phyloP scores from a whole-genome alignment of 2,113 vertebrate genomes.

The Osmerus mordax region DNA sequence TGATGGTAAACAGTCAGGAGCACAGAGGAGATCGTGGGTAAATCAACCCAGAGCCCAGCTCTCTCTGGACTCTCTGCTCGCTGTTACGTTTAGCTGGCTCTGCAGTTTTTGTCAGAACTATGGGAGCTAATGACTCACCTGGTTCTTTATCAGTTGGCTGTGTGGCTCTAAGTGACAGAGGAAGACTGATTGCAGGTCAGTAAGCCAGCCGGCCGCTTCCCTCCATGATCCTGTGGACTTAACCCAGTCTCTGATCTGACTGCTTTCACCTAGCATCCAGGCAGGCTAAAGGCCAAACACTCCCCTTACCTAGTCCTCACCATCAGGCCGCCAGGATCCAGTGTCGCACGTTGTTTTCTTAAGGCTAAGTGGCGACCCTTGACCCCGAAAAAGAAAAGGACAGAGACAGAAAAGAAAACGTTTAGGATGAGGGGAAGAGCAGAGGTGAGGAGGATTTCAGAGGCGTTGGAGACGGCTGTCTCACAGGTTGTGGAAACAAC shows the following conservation, averaged over 20 bases:
- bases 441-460: constrained; percentile 43
- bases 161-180: constrained; percentile 36
- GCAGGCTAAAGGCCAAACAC: constrained; percentile 37
- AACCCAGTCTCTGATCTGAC: constrained; percentile 32
- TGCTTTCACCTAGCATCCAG: constrained; percentile 36
- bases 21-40: not conserved
- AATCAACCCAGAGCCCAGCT: not conserved
- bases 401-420: constrained; percentile 33
- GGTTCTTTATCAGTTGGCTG: constrained; percentile 3
- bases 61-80: not conserved
- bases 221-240: constrained; percentile 54
- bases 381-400: constrained; percentile 50
- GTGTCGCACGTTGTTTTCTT: constrained; percentile 57
- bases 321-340: constrained; percentile 57
- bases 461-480: constrained; percentile 46
- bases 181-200: constrained; percentile 57
- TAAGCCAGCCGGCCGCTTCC: constrained; percentile 55
- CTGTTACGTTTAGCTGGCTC: not conserved
- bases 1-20: not conserved
- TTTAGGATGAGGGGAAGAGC: constrained; percentile 32
- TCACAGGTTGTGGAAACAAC: constrained; percentile 70
- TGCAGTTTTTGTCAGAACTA: not conserved
- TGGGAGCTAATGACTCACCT: constrained; percentile 11
- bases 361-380: constrained; percentile 59
- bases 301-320: constrained; percentile 48